Evolutionary conservation across 2,113 vertebrate genomes (phyloP), one percentile per base, ranked within the genome.

Genomic region (Dunckerocampus dactyliophorus): DNA sequence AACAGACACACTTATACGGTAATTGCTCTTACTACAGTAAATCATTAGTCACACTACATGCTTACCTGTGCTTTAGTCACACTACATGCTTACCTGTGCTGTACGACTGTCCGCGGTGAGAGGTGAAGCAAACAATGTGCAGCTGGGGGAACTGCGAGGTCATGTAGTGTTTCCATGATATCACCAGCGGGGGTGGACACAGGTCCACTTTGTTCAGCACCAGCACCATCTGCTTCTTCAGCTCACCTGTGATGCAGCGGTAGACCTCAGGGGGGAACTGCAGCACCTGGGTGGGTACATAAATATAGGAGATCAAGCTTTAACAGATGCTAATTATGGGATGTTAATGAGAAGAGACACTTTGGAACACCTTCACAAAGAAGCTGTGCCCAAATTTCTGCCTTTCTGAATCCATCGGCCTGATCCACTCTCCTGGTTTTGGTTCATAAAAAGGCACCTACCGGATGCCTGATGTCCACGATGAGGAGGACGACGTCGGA

Each of bases 91-190:
- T 63, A 90, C 84, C 81, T 74, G 80, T 81, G 77, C 49, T 85
- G 75, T 85, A 89, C 3, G 92, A 80, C 47, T 92, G 90, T 59
- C 92, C 90, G 10, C 92, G 93, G 63, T 94, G 93, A 3, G 95
- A 96, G 48, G 93, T 93, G 76, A 96, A 97, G 65, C 93, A 93
- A 21, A 95, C 87, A 0, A 93, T 85, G 20, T 92, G 89, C 54
- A 95, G 86, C 47, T 91, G 51, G 6, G 95, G 93, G 69, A 95
- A 95, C 67, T 88, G 90, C 7, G 87, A 90, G 47, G 89, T 85
- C 80, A 97, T 92, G 65, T 94, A 95, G 76, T 95, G 91, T 82
- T 92, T 94, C 95, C 95, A 96, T 73, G 95, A 93, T 0, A 93
- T 88, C 53, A 93, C 93, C 0, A 96, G 84, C 0, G 93, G 87